Conservation (phyloP, 2,888 invertebrate species). For the Chalcis sispes region DNA sequence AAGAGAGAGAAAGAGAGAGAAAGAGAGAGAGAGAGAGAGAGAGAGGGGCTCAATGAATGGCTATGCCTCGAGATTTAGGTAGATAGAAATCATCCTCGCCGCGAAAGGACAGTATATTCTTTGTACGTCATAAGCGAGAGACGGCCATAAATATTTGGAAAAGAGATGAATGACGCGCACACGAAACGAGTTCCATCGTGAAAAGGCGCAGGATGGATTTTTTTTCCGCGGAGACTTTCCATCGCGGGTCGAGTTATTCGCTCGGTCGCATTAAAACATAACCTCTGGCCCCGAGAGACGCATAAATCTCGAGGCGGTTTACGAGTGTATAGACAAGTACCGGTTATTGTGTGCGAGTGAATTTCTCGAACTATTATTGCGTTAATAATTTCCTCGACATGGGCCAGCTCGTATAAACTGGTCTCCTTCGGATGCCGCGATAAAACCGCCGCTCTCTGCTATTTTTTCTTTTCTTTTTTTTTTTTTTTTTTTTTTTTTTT, state of each 20-base stretch:
- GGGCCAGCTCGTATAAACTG: neutral
- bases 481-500: too few relatives aligned
- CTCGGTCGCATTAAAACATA: slow-evolving; percentile 38
- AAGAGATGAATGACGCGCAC: neutral
- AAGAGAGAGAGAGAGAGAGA: too few relatives aligned
- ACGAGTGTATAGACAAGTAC: slow-evolving; percentile 33
- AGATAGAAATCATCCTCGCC: neutral
- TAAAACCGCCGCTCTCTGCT: neutral
- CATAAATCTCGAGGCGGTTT: slow-evolving; percentile 45
- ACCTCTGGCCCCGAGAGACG: slow-evolving; percentile 38
- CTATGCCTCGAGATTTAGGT: neutral
- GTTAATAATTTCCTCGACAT: slow-evolving; percentile 33
- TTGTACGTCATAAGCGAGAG: neutral
- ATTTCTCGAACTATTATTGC: slow-evolving; percentile 42
- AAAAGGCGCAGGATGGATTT: slow-evolving; percentile 22
- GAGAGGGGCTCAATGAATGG: neutral
- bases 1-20: too few relatives aligned
- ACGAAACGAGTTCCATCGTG: slow-evolving; percentile 10
- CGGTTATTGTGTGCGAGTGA: slow-evolving; percentile 20
- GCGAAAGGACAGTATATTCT: neutral
- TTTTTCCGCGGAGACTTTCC: slow-evolving; percentile 26
- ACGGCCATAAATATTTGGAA: slow-evolving; percentile 26
- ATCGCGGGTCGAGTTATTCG: neutral
- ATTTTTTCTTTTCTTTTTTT: too few relatives aligned
- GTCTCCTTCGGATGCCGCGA: too few relatives aligned